Base-by-base conservation (phyloP, 2,888 invertebrate species). In the Eupithecia inturbata region DNA sequence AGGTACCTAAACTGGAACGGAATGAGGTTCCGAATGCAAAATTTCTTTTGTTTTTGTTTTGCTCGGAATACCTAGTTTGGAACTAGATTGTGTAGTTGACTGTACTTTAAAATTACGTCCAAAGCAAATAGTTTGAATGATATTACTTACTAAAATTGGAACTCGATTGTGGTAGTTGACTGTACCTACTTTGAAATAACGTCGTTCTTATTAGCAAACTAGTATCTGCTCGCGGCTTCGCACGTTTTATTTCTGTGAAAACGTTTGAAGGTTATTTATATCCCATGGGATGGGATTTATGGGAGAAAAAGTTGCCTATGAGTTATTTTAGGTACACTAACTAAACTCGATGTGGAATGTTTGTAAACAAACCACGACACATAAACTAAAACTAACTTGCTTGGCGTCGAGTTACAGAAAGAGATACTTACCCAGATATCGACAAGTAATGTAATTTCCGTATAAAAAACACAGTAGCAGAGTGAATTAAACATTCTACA, bases 41-140 rank as follows among this genome's bases (percentile, higher is more conserved):
- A n/a, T 0, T 41, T 41, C 41, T 1, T 49, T 9, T 7, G 36
- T 7, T 9, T 49, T 31, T 31, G 4, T 31, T n/a, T 16, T 41
- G 41, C 28, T 45, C 6, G 41, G 22, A 19, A 19, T 26, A n/a
- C n/a, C n/a, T n/a, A 41, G 10, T 63, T 49, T 62, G 19, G 60
- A 31, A 39, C 28, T 31, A 31, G 67, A 16, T 66, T 60, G 36
- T 68, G 36, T 41, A 31, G 19, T 67, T 60, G 67, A 49, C 67
- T 67, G 57, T 71, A 71, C 66, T 41, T 66, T 53, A 26, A 19
- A 49, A 12, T 22, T n/a, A 49, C 49, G n/a, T 45, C 41, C 19
- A 19, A 3, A 7, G 19, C 49, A 53, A 53, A 22, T n/a, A 53
- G 10, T 53, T n/a, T 53, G 9, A 53, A 53, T 53, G 10, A 7